Evolutionary conservation across 2,113 vertebrate genomes (phyloP), one percentile per base, ranked within the genome.

Genomic region (Toxotes jaculatrix): DNA sequence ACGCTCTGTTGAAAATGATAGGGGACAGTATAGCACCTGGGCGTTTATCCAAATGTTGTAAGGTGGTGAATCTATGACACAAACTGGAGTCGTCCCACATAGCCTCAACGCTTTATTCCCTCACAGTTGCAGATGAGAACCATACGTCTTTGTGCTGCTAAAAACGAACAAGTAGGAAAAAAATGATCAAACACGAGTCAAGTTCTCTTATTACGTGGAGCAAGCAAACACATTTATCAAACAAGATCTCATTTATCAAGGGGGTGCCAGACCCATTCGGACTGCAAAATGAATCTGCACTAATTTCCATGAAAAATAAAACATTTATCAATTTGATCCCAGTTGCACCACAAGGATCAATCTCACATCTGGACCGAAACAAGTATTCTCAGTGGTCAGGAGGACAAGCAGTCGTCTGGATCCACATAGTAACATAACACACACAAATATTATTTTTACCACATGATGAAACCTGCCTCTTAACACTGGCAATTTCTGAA

Each of bases 291-390:
- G 55, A 80, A 80, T 79, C 31, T 62, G 49, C 19, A 34, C 56
- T 74, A 51, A 81, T 86, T 74, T 86, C 21, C 49, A 19, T 36
- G 47, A 43, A 77, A 85, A 85, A 84, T 62, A 12, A 68, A 70
- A 84, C 64, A 78, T 84, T 79, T 56, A 81, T 79, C 57, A 84
- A 12, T 69, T 67, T 82, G 71, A 68, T 75, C 47, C 19, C 8
- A 4, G 55, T 47, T 27, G 16, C 34, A n/a, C 53, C 23, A 14
- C 12, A 13, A 64, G 47, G 42, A 75, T 55, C 21, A 60, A 42
- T 68, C 77, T 78, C 12, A 31, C 68, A 34, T 66, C 55, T 38
- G 56, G 45, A 64, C 32, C 16, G 16, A 61, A 61, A 77, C 0
- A 6, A 27, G 53, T 66, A n/a, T 72, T 71, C 32, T 51, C 11